Evolutionary conservation across 2,888 invertebrate genomes (phyloP).

Genomic region (Philonicus albiceps): DNA sequence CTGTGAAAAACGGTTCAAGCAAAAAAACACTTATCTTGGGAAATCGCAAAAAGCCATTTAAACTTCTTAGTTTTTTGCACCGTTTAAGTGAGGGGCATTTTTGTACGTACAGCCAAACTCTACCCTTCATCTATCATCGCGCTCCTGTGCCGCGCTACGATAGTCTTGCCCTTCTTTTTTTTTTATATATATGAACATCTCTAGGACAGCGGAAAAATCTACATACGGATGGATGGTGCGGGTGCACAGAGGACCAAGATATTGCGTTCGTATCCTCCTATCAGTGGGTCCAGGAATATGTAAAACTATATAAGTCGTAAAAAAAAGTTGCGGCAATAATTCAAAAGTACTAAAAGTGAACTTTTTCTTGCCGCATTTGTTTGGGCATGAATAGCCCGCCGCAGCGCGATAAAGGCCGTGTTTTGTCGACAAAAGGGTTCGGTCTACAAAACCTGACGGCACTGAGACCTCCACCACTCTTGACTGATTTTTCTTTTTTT

Average conservation of each 20-base stretch:
- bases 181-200: too few relatives aligned
- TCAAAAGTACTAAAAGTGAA: constrained; percentile 15
- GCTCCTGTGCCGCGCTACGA: neutral
- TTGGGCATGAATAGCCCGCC: neutral
- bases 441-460: neutral
- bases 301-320: constrained; percentile 24
- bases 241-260: too few relatives aligned
- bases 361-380: neutral
- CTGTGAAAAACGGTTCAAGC: neutral
- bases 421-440: neutral
- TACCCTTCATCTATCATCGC: neutral
- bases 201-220: neutral
- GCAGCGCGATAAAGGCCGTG: neutral
- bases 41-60: constrained; percentile 4
- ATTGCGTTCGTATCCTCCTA: neutral
- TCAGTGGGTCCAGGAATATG: neutral
- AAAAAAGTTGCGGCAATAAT: constrained; percentile 15
- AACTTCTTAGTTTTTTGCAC: constrained; percentile 1
- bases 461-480: neutral
- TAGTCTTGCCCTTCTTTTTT: neutral
- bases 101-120: neutral
- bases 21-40: constrained; percentile 1
- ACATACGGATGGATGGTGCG: neutral
- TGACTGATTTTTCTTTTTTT: neutral
- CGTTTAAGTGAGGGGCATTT: constrained; percentile 2